Base-by-base conservation (phyloP, 2,888 invertebrate genomes). In the Apotomis capreana region DNA sequence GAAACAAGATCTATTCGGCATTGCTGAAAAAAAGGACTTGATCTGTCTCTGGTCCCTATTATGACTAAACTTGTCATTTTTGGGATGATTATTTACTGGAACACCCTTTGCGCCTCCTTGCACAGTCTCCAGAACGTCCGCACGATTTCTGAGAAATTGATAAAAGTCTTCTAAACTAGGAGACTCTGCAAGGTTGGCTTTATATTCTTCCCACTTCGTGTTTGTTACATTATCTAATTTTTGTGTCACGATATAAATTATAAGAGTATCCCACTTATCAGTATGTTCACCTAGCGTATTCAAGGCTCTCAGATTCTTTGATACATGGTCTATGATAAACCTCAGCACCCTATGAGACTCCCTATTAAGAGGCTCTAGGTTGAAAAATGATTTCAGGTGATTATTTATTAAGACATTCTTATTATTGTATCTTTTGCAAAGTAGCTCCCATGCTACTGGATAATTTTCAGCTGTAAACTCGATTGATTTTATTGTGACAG, bases 401-500 rank as follows among this genome's bases (percentile, higher is more conserved):
- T 70, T 70, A 40, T 70, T 70, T 5, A 70, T 58, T 5, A 70
- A 36, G 2, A 70, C 46, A 13, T 63, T 63, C 10, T 64, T 57
- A 15, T 70, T 70, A 46, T 70, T 51, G n/a, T 64, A 70, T 8
- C 69, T 10, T 5, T 63, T 57, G 13, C 62, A 69, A 10, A 69
- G 36, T 6, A 69, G 15, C 8, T 44, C 36, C 69, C 69, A 69
- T 1, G 71, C 71, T 8, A 61, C 46, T 3, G 8, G 5, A 26
- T 62, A 67, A 57, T 71, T 68, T 3, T 55, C 57, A 3, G 61
- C 36, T 9, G 51, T 40, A 26, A 71, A 61, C 6, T 71, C 62
- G 12, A 71, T 51, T 26, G 55, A 54, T 15, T 61, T 37, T 36
- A 71, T 68, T 12, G 65, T 49, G 81, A 85, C 86, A 84, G 75